These are phyloP conservation scores for Aurelia coerulea DNA, from an alignment of 30 jellyfish, hydroid and myxozoan species.

Conservation along the genomic window DNA sequence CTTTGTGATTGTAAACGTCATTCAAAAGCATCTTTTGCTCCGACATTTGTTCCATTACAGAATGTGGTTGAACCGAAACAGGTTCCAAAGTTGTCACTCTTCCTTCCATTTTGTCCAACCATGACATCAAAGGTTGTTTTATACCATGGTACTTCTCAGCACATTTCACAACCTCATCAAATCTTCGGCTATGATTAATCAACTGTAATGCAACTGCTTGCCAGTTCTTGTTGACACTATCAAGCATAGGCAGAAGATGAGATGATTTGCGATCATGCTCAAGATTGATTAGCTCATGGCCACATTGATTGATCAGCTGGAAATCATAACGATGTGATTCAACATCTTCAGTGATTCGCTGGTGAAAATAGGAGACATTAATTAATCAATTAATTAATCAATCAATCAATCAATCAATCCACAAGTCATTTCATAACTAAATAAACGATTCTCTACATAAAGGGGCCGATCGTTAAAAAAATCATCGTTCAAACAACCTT, in stretches of 20 bases:
- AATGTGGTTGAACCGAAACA: constrained; percentile 88
- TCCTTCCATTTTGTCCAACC: constrained; percentile 99
- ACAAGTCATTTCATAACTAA: not conserved
- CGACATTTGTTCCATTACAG: constrained; percentile 83
- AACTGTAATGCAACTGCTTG: constrained; percentile 93
- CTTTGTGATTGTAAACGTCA: constrained; percentile 93
- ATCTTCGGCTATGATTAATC: constrained; percentile 90
- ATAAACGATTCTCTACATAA: too few relatives aligned
- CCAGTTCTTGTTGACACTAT: constrained; percentile 94
- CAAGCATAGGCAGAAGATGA: constrained; percentile 80
- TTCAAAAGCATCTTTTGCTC: constrained; percentile 94
- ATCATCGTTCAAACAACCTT: too few relatives aligned
- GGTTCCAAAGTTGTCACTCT: constrained; percentile 91
- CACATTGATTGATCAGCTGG: constrained; percentile 97
- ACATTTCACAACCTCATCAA: constrained; percentile 97
- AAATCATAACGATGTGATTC: constrained; percentile 90
- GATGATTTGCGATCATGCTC: constrained; percentile 87
- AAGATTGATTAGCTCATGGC: constrained; percentile 91
- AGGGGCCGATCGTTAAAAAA: too few relatives aligned
- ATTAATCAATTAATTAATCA: not conserved
- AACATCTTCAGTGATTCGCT: constrained; percentile 93
- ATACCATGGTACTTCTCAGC: constrained; percentile 96
- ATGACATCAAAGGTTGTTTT: constrained; percentile 79
- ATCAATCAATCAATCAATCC: not conserved
- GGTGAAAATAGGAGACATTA: not conserved